Conservation (phyloP, 2,113 vertebrate species). For the Anser brachyrhynchus region DNA sequence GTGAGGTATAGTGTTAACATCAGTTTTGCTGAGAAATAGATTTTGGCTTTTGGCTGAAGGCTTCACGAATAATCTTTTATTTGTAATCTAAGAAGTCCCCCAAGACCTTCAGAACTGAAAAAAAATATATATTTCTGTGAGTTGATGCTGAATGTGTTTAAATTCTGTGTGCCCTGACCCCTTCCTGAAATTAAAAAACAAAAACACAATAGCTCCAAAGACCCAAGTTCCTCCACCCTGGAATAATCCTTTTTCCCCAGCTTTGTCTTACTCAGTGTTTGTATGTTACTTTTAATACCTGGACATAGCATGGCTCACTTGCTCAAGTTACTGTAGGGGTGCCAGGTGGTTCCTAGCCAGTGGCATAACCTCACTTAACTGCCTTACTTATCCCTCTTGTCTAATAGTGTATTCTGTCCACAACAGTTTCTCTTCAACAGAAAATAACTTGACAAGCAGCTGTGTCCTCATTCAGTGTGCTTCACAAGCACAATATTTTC, state of each 20-base stretch:
- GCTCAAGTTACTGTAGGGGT: not conserved
- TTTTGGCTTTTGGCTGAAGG: slow-evolving; percentile 59
- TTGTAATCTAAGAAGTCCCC: slow-evolving; percentile 28
- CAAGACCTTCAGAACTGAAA: slow-evolving; percentile 44
- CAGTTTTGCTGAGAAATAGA: slow-evolving; percentile 37
- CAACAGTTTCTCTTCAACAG: not conserved
- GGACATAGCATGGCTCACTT: not conserved
- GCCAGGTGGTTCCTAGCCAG: not conserved
- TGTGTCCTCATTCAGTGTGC: not conserved
- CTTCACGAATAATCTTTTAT: slow-evolving; percentile 46
- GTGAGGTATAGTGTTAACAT: slow-evolving; percentile 54
- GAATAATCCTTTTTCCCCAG: not conserved
- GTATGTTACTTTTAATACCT: not conserved
- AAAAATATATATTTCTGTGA: not conserved
- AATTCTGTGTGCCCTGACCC: not conserved
- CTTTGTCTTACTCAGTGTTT: not conserved
- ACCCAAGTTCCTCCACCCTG: not conserved
- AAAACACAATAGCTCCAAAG: not conserved
- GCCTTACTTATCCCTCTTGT: not conserved
- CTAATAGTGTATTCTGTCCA: not conserved
- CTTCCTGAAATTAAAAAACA: not conserved
- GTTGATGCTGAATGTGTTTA: not conserved
- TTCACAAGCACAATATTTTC: slow-evolving; percentile 10
- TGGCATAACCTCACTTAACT: not conserved
- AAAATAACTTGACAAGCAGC: slow-evolving; percentile 18